phyloP scores from a whole-genome alignment of 2,797 vertebrate species.

The Gobio occitaniae region DNA sequence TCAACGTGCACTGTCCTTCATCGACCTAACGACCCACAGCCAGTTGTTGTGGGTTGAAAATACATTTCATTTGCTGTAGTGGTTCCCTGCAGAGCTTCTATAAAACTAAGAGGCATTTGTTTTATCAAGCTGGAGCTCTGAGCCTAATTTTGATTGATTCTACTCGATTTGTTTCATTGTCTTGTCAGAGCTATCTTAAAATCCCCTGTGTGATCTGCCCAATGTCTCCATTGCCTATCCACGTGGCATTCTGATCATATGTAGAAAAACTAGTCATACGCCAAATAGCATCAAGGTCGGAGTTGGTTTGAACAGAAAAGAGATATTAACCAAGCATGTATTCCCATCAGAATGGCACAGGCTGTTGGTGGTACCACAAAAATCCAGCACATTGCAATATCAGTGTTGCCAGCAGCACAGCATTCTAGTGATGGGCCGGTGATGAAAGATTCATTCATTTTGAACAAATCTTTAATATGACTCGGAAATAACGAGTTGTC shows the following conservation, averaged over 20 bases:
- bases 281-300: conserved; percentile 69
- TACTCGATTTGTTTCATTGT: conserved; percentile 50
- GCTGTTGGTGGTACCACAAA: conserved; percentile 8
- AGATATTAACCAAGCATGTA: conserved; percentile 58
- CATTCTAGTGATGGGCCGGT: neutral
- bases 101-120: conserved; percentile 49
- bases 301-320: conserved; percentile 50
- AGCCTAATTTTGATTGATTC: conserved; percentile 63
- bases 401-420: neutral
- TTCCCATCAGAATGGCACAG: conserved; percentile 39
- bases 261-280: conserved; percentile 38
- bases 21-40: conserved; percentile 26
- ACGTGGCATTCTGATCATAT: conserved; percentile 41
- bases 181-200: conserved; percentile 50
- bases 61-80: conserved; percentile 55
- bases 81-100: conserved; percentile 48
- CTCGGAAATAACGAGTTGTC: too few species aligned
- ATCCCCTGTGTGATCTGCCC: conserved; percentile 18
- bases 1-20: conserved; percentile 15
- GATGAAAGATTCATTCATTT: too few species aligned
- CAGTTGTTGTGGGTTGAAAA: conserved; percentile 46
- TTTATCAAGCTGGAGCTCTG: conserved; percentile 50
- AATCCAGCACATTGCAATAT: neutral
- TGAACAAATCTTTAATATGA: too few species aligned
- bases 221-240: conserved; percentile 3